These are phyloP conservation scores for Lepetodrilus schrolli DNA, from an alignment of 2,888 invertebrate genomes.

Conservation along the genomic window DNA sequence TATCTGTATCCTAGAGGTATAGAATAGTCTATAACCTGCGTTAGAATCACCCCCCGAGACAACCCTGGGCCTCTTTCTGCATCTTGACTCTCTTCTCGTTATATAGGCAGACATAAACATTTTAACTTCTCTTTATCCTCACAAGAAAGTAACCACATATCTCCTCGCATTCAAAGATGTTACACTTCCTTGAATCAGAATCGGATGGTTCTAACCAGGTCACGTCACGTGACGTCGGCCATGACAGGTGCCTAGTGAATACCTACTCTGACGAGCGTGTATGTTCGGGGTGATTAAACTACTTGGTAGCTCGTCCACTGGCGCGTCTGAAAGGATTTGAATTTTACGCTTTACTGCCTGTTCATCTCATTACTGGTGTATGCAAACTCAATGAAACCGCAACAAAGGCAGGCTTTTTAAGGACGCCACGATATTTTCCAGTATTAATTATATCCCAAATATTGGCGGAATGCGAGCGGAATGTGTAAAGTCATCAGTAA, in stretches of 20 bases:
- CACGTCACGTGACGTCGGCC: neutral
- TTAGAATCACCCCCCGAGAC: too few relatives aligned
- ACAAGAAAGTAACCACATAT: too few relatives aligned
- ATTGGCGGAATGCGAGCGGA: neutral
- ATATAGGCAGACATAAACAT: too few relatives aligned
- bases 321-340: conserved; percentile 14
- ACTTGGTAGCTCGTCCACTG: too few relatives aligned
- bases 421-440: neutral
- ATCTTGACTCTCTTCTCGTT: too few relatives aligned
- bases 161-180: neutral
- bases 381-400: conserved; percentile 14
- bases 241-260: neutral
- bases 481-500: conserved; percentile 27
- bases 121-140: too few relatives aligned
- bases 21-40: too few relatives aligned
- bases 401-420: neutral
- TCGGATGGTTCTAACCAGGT: neutral
- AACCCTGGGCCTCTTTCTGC: too few relatives aligned
- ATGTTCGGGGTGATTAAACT: neutral
- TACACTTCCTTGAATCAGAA: neutral
- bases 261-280: neutral
- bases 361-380: neutral
- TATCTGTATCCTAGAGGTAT: too few relatives aligned
- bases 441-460: conserved; percentile 3
- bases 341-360: neutral